These are phyloP conservation scores for Rambutsinella grinnellia DNA, from an alignment of 2,888 invertebrate genomes.

Conservation along the genomic window DNA sequence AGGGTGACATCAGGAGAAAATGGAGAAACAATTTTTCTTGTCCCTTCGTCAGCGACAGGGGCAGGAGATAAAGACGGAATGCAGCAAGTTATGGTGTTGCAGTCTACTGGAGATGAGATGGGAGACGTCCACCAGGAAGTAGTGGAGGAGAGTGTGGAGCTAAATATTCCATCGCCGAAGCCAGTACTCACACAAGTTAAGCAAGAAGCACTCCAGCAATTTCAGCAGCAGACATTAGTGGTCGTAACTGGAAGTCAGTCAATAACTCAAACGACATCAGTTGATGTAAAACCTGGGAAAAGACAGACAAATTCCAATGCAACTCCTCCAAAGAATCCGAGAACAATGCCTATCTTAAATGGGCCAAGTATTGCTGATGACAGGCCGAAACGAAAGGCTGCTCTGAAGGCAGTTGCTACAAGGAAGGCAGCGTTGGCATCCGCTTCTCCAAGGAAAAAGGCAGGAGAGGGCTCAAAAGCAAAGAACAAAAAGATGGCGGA, in stretches of 20 bases:
- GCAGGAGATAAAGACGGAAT: slow-evolving; percentile 30
- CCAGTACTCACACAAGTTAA: slow-evolving; percentile 38
- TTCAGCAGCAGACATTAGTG: slow-evolving; percentile 11
- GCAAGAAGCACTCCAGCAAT: slow-evolving; percentile 3
- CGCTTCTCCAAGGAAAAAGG: slow-evolving; percentile 13
- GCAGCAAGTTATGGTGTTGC: slow-evolving; percentile 46
- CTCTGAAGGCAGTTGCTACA: slow-evolving; percentile 29
- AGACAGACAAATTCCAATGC: neutral
- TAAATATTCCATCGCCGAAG: slow-evolving; percentile 46
- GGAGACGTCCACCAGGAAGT: slow-evolving; percentile 4
- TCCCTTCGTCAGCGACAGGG: slow-evolving; percentile 26
- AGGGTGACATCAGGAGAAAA: slow-evolving; percentile 44
- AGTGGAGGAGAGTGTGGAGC: slow-evolving; percentile 32
- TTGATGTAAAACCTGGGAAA: neutral
- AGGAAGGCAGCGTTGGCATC: slow-evolving; percentile 20
- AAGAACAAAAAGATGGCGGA: slow-evolving; percentile 27
- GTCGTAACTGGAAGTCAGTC: slow-evolving; percentile 21
- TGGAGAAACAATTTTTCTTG: slow-evolving; percentile 50
- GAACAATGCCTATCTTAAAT: neutral
- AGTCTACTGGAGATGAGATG: slow-evolving; percentile 15
- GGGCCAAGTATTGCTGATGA: slow-evolving; percentile 24
- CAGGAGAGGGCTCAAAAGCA: slow-evolving; percentile 4
- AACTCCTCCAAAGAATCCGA: neutral
- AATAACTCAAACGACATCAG: neutral
- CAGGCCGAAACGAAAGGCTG: slow-evolving; percentile 42